Conservation (phyloP, 2,888 invertebrate species). For the Andrena dorsata region DNA sequence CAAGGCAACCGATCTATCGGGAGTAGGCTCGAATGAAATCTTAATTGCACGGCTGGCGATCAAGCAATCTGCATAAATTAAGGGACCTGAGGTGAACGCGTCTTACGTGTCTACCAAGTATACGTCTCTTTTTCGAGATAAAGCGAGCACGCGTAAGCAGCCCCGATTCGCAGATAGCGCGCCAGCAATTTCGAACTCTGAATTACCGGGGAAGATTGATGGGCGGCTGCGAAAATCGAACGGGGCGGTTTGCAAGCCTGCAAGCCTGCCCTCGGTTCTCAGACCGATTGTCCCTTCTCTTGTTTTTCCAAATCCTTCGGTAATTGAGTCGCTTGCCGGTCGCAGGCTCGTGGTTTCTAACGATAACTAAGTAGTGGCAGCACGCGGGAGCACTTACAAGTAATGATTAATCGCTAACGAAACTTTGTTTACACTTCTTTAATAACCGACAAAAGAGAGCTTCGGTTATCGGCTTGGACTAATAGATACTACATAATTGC, state of each 20-base stretch:
- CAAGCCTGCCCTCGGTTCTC: neutral
- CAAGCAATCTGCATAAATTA: slow-evolving; percentile 79
- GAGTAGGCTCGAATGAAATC: slow-evolving; percentile 75
- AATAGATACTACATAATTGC: neutral
- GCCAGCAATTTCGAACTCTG: slow-evolving; percentile 21
- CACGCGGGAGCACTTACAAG: too few species aligned
- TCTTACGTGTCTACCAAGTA: slow-evolving; percentile 46
- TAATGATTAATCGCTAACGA: too few species aligned
- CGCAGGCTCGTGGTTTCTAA: neutral
- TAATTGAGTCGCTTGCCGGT: neutral
- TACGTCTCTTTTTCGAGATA: slow-evolving; percentile 53
- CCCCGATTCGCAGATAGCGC: slow-evolving; percentile 12
- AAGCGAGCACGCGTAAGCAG: neutral
- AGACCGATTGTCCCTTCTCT: neutral
- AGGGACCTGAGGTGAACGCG: slow-evolving; percentile 28
- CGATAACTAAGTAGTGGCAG: too few species aligned
- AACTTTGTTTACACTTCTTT: too few species aligned
- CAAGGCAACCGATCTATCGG: slow-evolving; percentile 70
- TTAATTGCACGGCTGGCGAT: slow-evolving; percentile 76
- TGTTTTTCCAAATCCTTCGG: neutral
- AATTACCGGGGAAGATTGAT: slow-evolving; percentile 17
- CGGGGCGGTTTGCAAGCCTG: neutral
- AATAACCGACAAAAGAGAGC: too few species aligned
- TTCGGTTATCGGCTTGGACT: too few species aligned
- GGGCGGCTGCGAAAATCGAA: slow-evolving; percentile 11